Conservation (phyloP, 1,140 invertebrate species). For the Physella acuta region DNA sequence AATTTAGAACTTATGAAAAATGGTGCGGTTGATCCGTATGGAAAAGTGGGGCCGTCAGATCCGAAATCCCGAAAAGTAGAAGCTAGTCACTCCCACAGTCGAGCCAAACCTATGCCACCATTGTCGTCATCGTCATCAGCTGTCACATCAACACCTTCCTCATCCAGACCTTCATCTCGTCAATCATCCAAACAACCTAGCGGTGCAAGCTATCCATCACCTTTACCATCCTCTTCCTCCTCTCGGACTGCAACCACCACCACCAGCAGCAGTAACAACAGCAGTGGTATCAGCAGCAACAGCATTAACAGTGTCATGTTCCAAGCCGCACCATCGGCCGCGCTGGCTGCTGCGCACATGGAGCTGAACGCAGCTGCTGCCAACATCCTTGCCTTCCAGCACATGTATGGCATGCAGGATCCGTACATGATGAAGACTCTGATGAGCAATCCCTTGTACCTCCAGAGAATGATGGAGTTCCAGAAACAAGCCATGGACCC, state of each 20-base stretch:
- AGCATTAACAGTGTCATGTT: constrained; percentile 9
- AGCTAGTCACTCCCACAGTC: constrained; percentile 17
- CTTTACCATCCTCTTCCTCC: constrained; percentile 8
- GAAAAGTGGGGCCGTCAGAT: constrained; percentile 1
- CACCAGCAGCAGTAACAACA: constrained; percentile 2
- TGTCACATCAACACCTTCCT: constrained; percentile 7
- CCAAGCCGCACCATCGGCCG: constrained; percentile 23
- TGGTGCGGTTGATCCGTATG: constrained; percentile 17
- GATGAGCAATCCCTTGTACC: constrained; percentile 25
- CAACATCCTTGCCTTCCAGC: constrained; percentile 20
- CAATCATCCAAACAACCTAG: constrained; percentile 19
- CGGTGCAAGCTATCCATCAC: neutral
- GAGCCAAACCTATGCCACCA: neutral
- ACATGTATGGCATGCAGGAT: constrained; percentile 27
- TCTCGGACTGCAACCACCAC: constrained; percentile 6
- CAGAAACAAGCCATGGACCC: constrained; percentile 27
- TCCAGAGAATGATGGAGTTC: constrained; percentile 26
- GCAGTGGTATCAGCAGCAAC: neutral
- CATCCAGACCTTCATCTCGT: constrained; percentile 20
- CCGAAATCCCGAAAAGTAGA: constrained; percentile 17
- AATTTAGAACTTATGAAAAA: constrained; percentile 26
- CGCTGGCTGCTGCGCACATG: constrained; percentile 24
- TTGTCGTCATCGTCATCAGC: neutral
- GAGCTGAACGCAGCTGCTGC: constrained; percentile 25
- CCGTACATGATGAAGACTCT: constrained; percentile 26